Base-by-base conservation (phyloP, 64 coral and sea anemone genomes). In the Montipora cactus region DNA sequence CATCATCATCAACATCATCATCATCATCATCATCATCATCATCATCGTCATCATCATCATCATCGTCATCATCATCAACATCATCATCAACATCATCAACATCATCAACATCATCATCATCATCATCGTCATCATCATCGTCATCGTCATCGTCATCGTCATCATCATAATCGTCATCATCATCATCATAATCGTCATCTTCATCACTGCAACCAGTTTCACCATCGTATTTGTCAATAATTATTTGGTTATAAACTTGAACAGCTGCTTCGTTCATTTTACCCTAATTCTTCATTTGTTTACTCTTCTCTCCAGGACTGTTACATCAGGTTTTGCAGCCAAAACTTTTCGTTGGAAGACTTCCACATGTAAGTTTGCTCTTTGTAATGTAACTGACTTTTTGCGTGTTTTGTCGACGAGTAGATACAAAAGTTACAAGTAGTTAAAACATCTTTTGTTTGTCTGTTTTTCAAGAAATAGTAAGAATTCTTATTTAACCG, bases 281-380 rank as follows among this genome's bases (percentile, higher is more conserved):
- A 75, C 7, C 48, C 8, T 21, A 28, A 21, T 44, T 75, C 53
- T 14, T 15, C 47, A 0, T 44, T 90, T 19, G 0, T 83, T 47
- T 81, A 12, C 80, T 91, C 1, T 8, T 49, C 12, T 78, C 11
- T 96, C 4, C 52, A 99, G 97, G 95, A 99, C 91, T 99, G 97
- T 64, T 99, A 99, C 88, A 81, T 99, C 6, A 85, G 97, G 44
- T 99, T 99, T 72, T 99, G 97, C 78, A 96, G 94, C 77, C 97
- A 99, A 25, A 96, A 99, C 66, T 99, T 99, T 45, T 95, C 97
- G 19, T 69, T 99, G 20, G 97, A 99, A 53, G 94, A 99, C 72
- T 99, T 94, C 52, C 94, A 99, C 66, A 79, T 96, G 97, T 99
- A 95, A 92, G 97, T 94, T 12, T 46, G 19, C 7, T 23, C 16